phyloP scores from a whole-genome alignment of 1,140 invertebrate species.

The Drosophila sechellia region DNA sequence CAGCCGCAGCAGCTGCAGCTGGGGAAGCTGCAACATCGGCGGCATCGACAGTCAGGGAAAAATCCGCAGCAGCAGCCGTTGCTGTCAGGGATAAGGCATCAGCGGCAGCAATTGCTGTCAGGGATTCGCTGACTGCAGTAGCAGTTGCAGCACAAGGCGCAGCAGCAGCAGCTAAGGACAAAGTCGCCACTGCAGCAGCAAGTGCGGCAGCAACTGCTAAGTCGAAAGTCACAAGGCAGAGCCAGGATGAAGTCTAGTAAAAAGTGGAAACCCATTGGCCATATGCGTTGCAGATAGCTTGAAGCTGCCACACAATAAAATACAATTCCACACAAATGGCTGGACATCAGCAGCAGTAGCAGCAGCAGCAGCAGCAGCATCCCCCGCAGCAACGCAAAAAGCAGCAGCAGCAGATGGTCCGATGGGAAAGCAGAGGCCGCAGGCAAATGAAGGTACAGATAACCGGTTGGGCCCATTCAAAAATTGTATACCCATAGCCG shows the following conservation, averaged over 20 bases:
- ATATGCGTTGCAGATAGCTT: neutral
- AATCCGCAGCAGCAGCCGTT: neutral
- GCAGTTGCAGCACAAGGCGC: neutral
- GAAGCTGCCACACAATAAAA: neutral
- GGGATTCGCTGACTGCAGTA: neutral
- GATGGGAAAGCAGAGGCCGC: constrained; percentile 2
- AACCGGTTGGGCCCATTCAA: constrained; percentile 54
- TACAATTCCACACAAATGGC: neutral
- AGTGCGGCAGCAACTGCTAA: neutral
- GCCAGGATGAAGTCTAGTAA: neutral
- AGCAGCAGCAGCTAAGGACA: neutral
- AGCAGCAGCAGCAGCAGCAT: constrained; percentile 1
- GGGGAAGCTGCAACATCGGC: neutral
- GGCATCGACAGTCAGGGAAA: neutral
- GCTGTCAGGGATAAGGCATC: neutral
- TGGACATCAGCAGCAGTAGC: neutral
- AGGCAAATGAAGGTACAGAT: constrained; percentile 16
- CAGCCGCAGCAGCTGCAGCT: neutral
- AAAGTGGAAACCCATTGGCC: too few species aligned
- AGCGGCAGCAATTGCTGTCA: neutral
- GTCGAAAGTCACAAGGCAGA: neutral
- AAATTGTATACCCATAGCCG: constrained; percentile 59
- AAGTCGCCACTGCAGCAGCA: neutral
- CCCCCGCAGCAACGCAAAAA: constrained; percentile 14
- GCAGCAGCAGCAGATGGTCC: constrained; percentile 25